These are phyloP conservation scores for Cheilosia soror DNA, from an alignment of 2,888 invertebrate genomes.

Conservation along the genomic window DNA sequence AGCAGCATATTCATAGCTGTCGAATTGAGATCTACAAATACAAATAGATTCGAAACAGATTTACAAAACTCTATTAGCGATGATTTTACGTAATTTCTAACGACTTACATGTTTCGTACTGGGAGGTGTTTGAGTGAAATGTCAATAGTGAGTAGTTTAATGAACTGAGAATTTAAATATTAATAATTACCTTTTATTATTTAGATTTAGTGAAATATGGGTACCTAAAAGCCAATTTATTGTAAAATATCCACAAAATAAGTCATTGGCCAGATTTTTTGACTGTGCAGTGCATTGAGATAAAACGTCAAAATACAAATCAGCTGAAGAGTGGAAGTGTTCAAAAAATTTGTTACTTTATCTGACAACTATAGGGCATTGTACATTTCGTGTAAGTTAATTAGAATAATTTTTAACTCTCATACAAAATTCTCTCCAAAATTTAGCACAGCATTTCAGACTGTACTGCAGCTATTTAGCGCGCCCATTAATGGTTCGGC, in stretches of 20 bases:
- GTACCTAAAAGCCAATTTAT: too few species aligned
- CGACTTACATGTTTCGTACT: not conserved
- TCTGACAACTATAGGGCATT: too few species aligned
- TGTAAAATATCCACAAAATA: not conserved
- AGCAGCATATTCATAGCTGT: slow-evolving; percentile 57
- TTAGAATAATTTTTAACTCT: too few species aligned
- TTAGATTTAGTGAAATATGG: too few species aligned
- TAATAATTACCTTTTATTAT: slow-evolving; percentile 30
- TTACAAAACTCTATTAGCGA: not conserved
- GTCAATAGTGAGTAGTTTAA: not conserved
- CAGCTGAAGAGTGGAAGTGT: slow-evolving; percentile 39
- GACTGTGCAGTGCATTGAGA: too few species aligned
- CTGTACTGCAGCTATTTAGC: too few species aligned
- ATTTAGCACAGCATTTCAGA: too few species aligned
- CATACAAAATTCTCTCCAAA: too few species aligned
- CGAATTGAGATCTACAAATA: slow-evolving; percentile 21
- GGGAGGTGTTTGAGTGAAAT: not conserved
- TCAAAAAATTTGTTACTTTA: not conserved
- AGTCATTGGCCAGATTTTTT: not conserved
- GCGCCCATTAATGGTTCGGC: too few species aligned
- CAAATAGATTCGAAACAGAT: not conserved
- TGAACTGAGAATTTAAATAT: not conserved
- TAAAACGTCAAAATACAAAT: slow-evolving; percentile 16
- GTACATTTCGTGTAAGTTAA: too few species aligned
- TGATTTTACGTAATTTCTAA: slow-evolving; percentile 42